Conservation (phyloP, 2,113 vertebrate species). For the Megaleporinus macrocephalus region DNA sequence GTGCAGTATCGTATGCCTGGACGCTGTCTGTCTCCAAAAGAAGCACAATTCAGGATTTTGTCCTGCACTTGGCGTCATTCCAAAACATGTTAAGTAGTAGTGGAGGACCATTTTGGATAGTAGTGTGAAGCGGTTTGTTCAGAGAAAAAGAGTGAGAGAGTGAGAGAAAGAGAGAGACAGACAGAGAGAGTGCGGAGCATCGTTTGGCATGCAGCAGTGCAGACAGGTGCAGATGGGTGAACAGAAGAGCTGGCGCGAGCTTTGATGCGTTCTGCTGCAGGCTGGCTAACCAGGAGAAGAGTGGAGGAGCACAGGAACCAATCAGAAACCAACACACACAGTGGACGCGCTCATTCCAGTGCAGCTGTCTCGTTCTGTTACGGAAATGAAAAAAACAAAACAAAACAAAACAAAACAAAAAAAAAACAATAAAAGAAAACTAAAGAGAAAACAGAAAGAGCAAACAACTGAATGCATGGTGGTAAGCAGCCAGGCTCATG, state of each 20-base stretch:
- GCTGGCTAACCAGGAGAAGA: conserved; percentile 45
- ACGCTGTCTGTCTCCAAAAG: conserved; percentile 16
- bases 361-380: conserved; percentile 53
- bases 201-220: conserved; percentile 65
- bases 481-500: conserved; percentile 59
- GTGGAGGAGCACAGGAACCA: conserved; percentile 31
- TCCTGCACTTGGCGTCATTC: conserved; percentile 14
- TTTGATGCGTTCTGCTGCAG: conserved; percentile 46
- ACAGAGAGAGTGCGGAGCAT: conserved; percentile 49
- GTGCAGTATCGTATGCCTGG: conserved; percentile 30
- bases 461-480: conserved; percentile 44
- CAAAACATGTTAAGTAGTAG: conserved; percentile 15
- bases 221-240: conserved; percentile 46
- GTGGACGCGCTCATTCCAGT: conserved; percentile 48
- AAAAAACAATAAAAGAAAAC: conserved; percentile 3
- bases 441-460: conserved; percentile 40
- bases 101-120: conserved; percentile 25
- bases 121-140: conserved; percentile 32
- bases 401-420: conserved; percentile 34
- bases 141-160: conserved; percentile 8
- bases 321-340: conserved; percentile 46
- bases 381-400: conserved; percentile 18
- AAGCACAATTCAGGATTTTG: conserved; percentile 12
- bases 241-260: conserved; percentile 36
- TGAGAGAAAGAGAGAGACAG: conserved; percentile 31